These are phyloP conservation scores for Microplitis manilae DNA, from an alignment of 2,888 invertebrate genomes.

Conservation along the genomic window DNA sequence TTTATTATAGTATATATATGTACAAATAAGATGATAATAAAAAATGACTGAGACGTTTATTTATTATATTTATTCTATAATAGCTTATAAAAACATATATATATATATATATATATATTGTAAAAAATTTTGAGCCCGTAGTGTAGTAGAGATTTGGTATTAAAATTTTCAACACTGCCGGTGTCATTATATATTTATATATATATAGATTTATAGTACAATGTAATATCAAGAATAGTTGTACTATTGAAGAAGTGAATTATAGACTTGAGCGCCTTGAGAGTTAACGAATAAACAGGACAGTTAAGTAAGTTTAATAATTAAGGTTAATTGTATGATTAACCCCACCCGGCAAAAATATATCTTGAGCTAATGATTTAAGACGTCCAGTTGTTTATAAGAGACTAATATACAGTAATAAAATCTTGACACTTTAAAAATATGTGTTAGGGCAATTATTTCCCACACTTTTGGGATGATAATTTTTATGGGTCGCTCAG, in stretches of 20 bases:
- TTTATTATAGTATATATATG: slow-evolving; percentile 35
- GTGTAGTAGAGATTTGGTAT: too few relatives aligned
- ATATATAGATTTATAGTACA: background rate
- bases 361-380: background rate
- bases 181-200: too few relatives aligned
- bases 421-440: too few relatives aligned
- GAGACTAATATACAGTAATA: too few relatives aligned
- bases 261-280: background rate
- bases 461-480: too few relatives aligned
- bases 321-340: slow-evolving; percentile 56
- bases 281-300: background rate
- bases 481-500: too few relatives aligned
- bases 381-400: background rate
- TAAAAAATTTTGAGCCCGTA: too few relatives aligned
- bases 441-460: too few relatives aligned
- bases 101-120: too few relatives aligned
- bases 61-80: background rate
- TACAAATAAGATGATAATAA: slow-evolving; percentile 31
- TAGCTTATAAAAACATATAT: too few relatives aligned
- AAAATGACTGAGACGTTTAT: slow-evolving; percentile 22
- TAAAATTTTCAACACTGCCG: too few relatives aligned
- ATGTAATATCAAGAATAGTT: background rate
- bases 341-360: slow-evolving; percentile 43
- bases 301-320: slow-evolving; percentile 47
- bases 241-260: slow-evolving; percentile 1